Percentiles rank a stretch among this genome's conserved stretches.
Conservation (phyloP, 2,797 vertebrate species). For the Peromyscus melanophrys region DNA sequence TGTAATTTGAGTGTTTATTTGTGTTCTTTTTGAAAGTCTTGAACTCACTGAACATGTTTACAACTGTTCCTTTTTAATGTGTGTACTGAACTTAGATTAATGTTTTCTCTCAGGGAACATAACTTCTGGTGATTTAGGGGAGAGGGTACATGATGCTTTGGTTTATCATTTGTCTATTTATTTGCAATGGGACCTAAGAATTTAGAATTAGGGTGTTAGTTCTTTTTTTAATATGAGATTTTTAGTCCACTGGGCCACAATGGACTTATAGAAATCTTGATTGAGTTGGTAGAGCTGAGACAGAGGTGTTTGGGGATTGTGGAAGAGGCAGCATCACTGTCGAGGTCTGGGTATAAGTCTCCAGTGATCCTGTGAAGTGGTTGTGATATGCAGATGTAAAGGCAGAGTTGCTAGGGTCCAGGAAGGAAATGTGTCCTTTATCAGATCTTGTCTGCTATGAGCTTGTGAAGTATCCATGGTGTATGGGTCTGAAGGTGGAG, state of each 20-base stretch:
- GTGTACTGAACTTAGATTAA: neutral
- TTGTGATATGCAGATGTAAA: neutral
- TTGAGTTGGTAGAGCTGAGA: neutral
- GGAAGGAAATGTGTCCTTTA: neutral
- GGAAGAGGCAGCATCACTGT: neutral
- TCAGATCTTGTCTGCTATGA: neutral
- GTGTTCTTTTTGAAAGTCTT: neutral
- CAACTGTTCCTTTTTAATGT: neutral
- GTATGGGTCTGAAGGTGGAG: neutral
- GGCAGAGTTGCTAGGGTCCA: neutral
- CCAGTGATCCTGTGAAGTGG: neutral
- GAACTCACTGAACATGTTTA: neutral
- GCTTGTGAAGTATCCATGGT: neutral
- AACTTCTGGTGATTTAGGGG: neutral
- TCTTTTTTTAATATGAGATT: neutral
- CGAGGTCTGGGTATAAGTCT: too few species aligned
- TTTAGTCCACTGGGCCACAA: neutral
- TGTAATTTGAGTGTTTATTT: neutral
- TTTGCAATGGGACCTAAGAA: neutral
- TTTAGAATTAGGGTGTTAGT: neutral
- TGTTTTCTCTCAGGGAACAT: neutral
- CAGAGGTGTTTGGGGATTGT: neutral
- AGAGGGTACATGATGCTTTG: neutral
- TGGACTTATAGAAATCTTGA: neutral
- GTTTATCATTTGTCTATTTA: neutral